A percentile compares a stretch with the other conserved stretches of the same genome.
Evolutionary conservation across 2,113 vertebrate species (phyloP).

Genomic region (Lepisosteus osseus): DNA sequence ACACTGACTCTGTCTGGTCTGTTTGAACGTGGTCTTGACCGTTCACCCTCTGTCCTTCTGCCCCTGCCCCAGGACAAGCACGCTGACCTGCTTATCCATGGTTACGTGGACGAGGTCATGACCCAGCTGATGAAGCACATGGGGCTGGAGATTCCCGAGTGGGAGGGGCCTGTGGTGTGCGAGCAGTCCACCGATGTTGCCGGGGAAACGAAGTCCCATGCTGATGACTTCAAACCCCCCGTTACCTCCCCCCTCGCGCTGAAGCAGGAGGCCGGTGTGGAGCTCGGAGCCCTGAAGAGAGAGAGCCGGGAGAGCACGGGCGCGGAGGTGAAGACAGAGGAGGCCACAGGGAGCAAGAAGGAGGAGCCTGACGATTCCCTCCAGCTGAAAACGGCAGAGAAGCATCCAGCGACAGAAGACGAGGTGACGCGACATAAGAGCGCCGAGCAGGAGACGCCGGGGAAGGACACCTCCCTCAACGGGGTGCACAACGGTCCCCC

Average conservation of each 20-base stretch:
- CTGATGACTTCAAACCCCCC: conserved; percentile 23
- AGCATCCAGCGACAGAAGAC: conserved; percentile 23
- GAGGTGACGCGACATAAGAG: neutral
- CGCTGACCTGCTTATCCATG: conserved; percentile 79
- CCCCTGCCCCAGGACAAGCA: conserved; percentile 78
- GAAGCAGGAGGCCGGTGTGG: conserved; percentile 43
- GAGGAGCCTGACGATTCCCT: conserved; percentile 36
- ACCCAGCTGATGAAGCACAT: conserved; percentile 78
- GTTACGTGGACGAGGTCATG: conserved; percentile 89
- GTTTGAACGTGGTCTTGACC: too few relatives aligned
- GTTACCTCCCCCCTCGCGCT: conserved; percentile 13
- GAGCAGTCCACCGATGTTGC: conserved; percentile 48
- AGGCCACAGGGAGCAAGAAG: conserved; percentile 41
- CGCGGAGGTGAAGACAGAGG: conserved; percentile 23
- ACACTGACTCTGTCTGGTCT: too few relatives aligned
- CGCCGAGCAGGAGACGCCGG: neutral
- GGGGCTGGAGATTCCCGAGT: conserved; percentile 79
- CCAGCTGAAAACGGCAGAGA: conserved; percentile 23
- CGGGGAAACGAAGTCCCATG: conserved; percentile 16
- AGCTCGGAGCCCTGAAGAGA: conserved; percentile 34
- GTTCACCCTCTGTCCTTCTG: neutral
- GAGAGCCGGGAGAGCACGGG: conserved; percentile 18
- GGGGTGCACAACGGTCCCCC: neutral
- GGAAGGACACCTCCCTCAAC: neutral
- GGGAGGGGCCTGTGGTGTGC: conserved; percentile 77